A percentile compares a stretch with the other conserved stretches of the same genome.
Evolutionary conservation across 2,888 invertebrate species (phyloP).

Genomic region (Electrophaes corylata): DNA sequence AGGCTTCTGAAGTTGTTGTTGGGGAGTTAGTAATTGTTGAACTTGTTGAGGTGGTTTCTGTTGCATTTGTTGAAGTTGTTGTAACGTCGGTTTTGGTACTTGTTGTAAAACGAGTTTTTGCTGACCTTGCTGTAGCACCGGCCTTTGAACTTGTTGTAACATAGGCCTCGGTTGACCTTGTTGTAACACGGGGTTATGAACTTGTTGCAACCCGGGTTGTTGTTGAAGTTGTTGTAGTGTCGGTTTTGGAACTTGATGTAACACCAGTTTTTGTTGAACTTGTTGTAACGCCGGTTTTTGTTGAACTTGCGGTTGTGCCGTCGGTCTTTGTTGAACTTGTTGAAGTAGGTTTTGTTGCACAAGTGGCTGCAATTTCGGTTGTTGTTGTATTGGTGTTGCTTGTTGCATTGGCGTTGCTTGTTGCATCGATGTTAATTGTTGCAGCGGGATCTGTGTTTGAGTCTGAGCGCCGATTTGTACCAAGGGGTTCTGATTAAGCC

Average conservation of each 20-base stretch:
- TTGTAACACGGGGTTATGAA: neutral
- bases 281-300: conserved; percentile 17
- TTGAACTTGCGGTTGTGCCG: neutral
- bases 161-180: neutral
- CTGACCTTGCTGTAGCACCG: neutral
- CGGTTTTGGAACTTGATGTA: neutral
- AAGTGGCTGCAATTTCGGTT: conserved; percentile 4
- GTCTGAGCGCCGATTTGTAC: neutral
- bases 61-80: conserved; percentile 6
- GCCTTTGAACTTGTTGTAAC: neutral
- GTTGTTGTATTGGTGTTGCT: conserved; percentile 38
- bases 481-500: conserved; percentile 13
- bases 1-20: conserved; percentile 29
- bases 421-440: neutral
- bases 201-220: neutral
- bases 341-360: conserved; percentile 31
- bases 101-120: neutral
- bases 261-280: conserved; percentile 23
- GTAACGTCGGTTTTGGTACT: neutral
- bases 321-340: conserved; percentile 38
- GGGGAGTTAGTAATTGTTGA: neutral
- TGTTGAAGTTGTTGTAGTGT: neutral
- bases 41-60: conserved; percentile 1
- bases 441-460: neutral
- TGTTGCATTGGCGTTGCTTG: neutral